phyloP scores from a whole-genome alignment of 2,797 vertebrate species.

The Thunnus albacares region DNA sequence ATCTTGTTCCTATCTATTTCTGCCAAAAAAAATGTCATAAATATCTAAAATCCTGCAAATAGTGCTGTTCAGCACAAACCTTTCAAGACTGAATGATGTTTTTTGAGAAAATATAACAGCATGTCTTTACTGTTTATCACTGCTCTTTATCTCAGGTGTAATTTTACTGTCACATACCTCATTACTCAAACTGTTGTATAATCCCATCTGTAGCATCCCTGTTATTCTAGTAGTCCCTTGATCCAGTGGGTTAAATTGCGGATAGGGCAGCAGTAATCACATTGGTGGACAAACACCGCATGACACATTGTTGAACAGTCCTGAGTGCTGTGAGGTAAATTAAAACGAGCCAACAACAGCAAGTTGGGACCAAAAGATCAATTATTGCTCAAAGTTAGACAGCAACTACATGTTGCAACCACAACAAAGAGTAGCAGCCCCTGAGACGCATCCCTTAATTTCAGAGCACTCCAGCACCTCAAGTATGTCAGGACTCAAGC shows the following conservation, averaged over 20 bases:
- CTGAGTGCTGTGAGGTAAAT: constrained; percentile 31
- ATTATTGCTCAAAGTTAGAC: constrained; percentile 46
- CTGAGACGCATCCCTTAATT: constrained; percentile 56
- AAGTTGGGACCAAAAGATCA: constrained; percentile 29
- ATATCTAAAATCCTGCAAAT: constrained; percentile 65
- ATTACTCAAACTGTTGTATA: constrained; percentile 26
- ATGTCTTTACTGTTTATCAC: constrained; percentile 22
- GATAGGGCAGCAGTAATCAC: constrained; percentile 51
- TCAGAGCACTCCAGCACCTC: constrained; percentile 49
- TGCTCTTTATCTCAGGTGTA: constrained; percentile 17
- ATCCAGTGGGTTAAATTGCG: constrained; percentile 45
- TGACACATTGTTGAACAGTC: constrained; percentile 40
- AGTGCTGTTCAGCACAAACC: constrained; percentile 36
- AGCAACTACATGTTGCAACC: constrained; percentile 37
- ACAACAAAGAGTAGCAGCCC: constrained; percentile 48
- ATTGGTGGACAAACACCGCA: constrained; percentile 34
- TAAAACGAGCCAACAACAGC: constrained; percentile 45
- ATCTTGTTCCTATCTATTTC: constrained; percentile 55
- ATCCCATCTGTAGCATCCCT: constrained; percentile 28
- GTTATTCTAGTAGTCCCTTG: constrained; percentile 26
- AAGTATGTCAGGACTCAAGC: constrained; percentile 39
- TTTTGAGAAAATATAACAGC: not conserved
- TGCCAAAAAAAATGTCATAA: constrained; percentile 69
- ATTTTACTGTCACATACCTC: constrained; percentile 15
- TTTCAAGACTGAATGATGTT: constrained; percentile 21